Evolutionary conservation across 2,113 vertebrate species (phyloP), one percentile per base, ranked within the genome.

Genomic region (Poecile atricapillus): DNA sequence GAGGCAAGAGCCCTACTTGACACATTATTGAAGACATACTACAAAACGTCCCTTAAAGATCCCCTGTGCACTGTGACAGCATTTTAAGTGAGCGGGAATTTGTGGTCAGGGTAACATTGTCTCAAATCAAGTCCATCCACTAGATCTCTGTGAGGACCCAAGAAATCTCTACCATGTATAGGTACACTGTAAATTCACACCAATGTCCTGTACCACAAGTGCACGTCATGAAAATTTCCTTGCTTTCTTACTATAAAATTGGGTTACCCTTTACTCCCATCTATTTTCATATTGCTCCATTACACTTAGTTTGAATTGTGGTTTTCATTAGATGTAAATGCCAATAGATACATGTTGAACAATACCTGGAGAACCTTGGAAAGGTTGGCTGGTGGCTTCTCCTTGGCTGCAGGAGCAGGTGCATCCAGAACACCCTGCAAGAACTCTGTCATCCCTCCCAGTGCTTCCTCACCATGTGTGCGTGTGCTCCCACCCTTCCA

Each of bases 391-490:
- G 19, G 4, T 55, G 11, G 18, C 33, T 68, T 22, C 25, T 83
- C 35, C 37, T 46, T 59, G 77, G 20, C 60, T 91, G 35, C 52
- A 47, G 68, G 37, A 62, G 7, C 10, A 28, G 0, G 2, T 56
- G 27, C 15, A 43, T 46, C 16, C 43, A 58, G 13, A 94, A 13
- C 2, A 1, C 8, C 22, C 28, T 70, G 28, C 13, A 31, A 19
- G 53, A 88, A 30, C 63, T 76, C n/a, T 83, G 0, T 44, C 7
- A 2, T 71, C 44, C 64, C 11, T 76, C 44, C 53, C 49, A 19
- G 13, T 43, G 33, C n/a, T 13, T 37, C 1, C 0, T 37, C 28
- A 24, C 43, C 20, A 4, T 1, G 39, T 39, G 39, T 39, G 39
- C 39, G 0, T 31, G 64, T 81, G 53, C 13, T 81, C 43, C 46